These are phyloP conservation scores for Euplagia quadripunctaria DNA, from an alignment of 2,888 invertebrate species.

Conservation along the genomic window DNA sequence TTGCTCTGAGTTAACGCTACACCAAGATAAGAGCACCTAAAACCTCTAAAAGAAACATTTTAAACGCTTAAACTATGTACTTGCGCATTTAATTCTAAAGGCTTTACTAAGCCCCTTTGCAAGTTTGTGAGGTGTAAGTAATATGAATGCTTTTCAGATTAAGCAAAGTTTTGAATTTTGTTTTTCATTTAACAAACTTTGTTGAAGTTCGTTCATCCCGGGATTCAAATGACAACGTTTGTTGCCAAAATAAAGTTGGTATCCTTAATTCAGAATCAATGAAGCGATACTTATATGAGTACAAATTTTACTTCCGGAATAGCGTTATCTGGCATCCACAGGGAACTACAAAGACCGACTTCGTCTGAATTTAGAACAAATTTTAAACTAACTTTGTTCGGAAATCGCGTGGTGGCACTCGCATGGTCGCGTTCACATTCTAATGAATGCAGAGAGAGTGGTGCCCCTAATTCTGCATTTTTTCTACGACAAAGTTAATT, in stretches of 20 bases:
- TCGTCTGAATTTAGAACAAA: conserved; percentile 66
- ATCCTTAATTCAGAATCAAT: conserved; percentile 57
- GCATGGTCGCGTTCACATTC: conserved; percentile 62
- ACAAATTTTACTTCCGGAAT: conserved; percentile 59
- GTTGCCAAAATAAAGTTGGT: conserved; percentile 43
- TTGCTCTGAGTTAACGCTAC: conserved; percentile 59
- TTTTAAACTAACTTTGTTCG: conserved; percentile 68
- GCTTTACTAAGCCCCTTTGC: conserved; percentile 40
- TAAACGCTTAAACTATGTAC: conserved; percentile 38
- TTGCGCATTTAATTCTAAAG: conserved; percentile 24
- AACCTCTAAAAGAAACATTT: conserved; percentile 56
- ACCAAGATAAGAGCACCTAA: conserved; percentile 52
- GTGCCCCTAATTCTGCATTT: conserved; percentile 57
- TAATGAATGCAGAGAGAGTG: conserved; percentile 58
- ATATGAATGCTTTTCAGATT: conserved; percentile 37
- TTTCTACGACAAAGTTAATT: conserved; percentile 62
- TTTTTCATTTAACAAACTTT: conserved; percentile 37
- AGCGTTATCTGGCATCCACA: conserved; percentile 62
- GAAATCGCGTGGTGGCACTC: conserved; percentile 59
- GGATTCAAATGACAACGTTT: conserved; percentile 34
- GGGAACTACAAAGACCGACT: conserved; percentile 61
- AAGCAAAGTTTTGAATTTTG: conserved; percentile 35
- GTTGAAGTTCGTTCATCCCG: conserved; percentile 27
- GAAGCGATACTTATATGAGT: conserved; percentile 56
- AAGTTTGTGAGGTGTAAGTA: conserved; percentile 36